Percentiles rank a stretch among this genome's conserved stretches.
phyloP scores from a whole-genome alignment of 2,888 invertebrate species.

The Watsonalla cultraria region DNA sequence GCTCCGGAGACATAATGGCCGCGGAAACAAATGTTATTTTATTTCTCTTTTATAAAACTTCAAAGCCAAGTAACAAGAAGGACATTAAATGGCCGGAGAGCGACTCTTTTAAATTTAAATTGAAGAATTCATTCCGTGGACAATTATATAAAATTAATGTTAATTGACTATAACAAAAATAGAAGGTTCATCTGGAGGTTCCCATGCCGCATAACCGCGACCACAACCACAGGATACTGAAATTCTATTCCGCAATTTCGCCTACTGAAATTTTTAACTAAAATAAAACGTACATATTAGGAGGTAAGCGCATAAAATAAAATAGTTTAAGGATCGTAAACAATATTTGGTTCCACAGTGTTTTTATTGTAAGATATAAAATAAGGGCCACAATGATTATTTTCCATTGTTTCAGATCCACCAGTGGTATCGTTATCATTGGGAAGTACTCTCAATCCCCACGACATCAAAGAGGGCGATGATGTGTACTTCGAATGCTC shows the following conservation, averaged over 20 bases:
- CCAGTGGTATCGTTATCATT: constrained; percentile 89
- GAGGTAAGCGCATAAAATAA: no score
- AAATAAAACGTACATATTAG: background rate
- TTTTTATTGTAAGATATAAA: background rate
- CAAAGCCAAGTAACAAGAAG: constrained; percentile 44
- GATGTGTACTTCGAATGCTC: constrained; percentile 94
- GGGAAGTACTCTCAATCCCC: constrained; percentile 90
- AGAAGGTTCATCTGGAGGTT: background rate
- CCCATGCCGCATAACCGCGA: background rate
- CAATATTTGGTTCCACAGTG: background rate
- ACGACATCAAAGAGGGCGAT: constrained; percentile 93
- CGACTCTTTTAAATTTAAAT: background rate
- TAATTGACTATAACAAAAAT: background rate
- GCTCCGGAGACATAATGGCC: constrained; percentile 4
- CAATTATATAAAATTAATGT: no score
- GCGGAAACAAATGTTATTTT: background rate
- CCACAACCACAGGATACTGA: background rate
- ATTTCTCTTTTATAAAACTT: background rate
- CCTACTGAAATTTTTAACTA: background rate
- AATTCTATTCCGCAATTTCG: background rate
- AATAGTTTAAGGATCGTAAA: no score
- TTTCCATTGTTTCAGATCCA: constrained; percentile 80
- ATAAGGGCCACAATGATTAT: background rate
- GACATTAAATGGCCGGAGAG: background rate
- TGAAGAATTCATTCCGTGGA: background rate